Evolutionary conservation across 2,113 vertebrate species (phyloP), one percentile per base, ranked within the genome.

Genomic region (Lates calcarifer): DNA sequence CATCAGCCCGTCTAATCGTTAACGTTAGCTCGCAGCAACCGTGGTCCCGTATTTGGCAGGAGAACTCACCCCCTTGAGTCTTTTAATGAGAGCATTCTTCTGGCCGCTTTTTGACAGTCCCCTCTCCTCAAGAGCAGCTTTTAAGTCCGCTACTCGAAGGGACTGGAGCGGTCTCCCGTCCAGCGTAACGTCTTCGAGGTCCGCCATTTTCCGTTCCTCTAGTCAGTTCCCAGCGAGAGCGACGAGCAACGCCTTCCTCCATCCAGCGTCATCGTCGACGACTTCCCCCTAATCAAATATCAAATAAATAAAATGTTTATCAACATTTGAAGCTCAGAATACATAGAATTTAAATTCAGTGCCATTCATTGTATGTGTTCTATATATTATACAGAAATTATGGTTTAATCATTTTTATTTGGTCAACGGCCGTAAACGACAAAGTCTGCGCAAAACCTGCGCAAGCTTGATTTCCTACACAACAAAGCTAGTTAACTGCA

Each of bases 181-280:
- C 94, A 98, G 96, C 94, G 96, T 97, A 93, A 98, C 97, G 95
- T 98, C 97, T 95, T 98, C 97, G 94, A 97, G 96, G 92, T 98
- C 97, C 96, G 97, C 97, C 97, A 98, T 98, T 96, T 97, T 98
- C 92, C 93, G 75, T 93, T 94, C 93, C 94, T 94, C 92, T 94
- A 87, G 86, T 90, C 91, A 77, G 88, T 82, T 94, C 91, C 90
- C 88, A 89, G 81, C 80, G 24, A 92, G 76, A 87, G 88, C 85
- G 71, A 81, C 79, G 90, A 91, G 85, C 88, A 71, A 91, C 95
- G 94, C 93, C 94, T 93, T 94, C 94, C 85, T 74, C 68, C 73
- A 63, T 15, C 9, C 4, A 6, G 67, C 89, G 91, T 93, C 87
- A 92, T 3, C 49, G 24, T 0, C 10, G 64, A 88, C 79, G 33